phyloP scores from a whole-genome alignment of 2,888 invertebrate genomes.

The Linnaemya vulpina region DNA sequence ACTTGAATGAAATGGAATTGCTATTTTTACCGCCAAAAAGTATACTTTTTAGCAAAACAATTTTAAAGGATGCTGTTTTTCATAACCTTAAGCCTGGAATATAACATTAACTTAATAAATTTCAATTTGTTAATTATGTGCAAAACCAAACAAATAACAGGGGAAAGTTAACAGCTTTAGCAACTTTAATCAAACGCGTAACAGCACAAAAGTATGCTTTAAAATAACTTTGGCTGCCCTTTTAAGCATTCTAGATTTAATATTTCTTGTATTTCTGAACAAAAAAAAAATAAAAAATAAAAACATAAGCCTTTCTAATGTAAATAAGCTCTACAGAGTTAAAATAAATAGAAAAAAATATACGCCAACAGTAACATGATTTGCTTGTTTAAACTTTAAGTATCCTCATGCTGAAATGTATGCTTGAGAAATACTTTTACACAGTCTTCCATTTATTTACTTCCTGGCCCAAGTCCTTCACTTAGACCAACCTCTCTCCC shows the following conservation, averaged over 20 bases:
- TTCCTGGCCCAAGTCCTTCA: constrained; percentile 2
- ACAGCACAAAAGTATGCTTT: background rate
- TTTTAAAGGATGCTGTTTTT: background rate
- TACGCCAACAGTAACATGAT: constrained; percentile 45
- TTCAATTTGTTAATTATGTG: background rate
- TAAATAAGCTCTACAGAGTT: constrained; percentile 48
- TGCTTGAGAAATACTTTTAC: constrained; percentile 36
- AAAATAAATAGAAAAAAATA: constrained; percentile 42
- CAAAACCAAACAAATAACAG: too few relatives aligned
- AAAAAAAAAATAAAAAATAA: background rate
- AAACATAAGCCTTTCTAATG: background rate
- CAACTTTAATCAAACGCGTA: background rate
- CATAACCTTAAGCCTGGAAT: background rate
- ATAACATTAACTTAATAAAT: background rate
- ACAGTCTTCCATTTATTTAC: constrained; percentile 16
- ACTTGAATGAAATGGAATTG: background rate
- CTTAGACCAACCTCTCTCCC: background rate
- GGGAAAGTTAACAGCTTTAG: background rate
- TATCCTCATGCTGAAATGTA: constrained; percentile 62
- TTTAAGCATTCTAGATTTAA: background rate
- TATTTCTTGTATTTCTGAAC: background rate
- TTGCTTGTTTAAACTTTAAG: constrained; percentile 68
- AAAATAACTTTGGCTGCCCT: background rate
- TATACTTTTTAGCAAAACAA: background rate
- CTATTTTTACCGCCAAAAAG: background rate